Base-by-base conservation (phyloP, 2,113 vertebrate species). In the Haplotaxodon microlepis region DNA sequence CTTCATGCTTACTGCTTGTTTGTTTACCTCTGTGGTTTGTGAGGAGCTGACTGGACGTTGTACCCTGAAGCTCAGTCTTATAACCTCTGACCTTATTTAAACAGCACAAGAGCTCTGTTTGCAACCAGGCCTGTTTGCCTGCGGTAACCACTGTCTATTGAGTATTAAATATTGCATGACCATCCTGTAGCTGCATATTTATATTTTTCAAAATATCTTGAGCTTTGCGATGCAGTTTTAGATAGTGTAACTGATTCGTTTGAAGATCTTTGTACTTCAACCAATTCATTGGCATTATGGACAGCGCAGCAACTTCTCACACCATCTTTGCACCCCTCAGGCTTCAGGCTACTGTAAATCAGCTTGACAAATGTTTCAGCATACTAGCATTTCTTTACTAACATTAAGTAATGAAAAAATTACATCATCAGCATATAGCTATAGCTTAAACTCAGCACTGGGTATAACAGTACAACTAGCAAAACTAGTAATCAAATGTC, bases 81-180 rank as follows among this genome's bases (percentile, higher is more conserved):
- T 94, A 88, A 89, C 89, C 69, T 90, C 21, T 90, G 86, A 94
- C 92, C 92, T 85, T 88, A 21, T 87, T 84, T 88, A 86, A 92
- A 86, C 59, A 83, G 82, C 47, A 59, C 83, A 79, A 82, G 51
- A 89, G 78, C 85, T 84, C 84, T 83, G 73, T 27, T 66, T 12
- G 79, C 88, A 78, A 83, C 54, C 40, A 12, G 73, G 56, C 47
- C 84, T 79, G 53, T 86, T 92, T 90, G 93, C 81, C 89, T 88
- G 16, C 36, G 91, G 84, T 78, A 50, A 84, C 80, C 61, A 42
- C 27, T 80, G 51, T 83, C 85, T 66, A 69, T 59, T 73, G 53
- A 91, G 84, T 54, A 85, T 79, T 63, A 56, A 34, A 40, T 29
- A 47, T 7, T 9, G 3, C 61, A 80, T 90, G 51, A 19, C 45